A percentile compares a stretch with the other conserved stretches of the same genome.
These are phyloP conservation scores for Paramacrobiotus metropolitanus DNA, from an alignment of 1,140 invertebrate genomes.

Conservation along the genomic window DNA sequence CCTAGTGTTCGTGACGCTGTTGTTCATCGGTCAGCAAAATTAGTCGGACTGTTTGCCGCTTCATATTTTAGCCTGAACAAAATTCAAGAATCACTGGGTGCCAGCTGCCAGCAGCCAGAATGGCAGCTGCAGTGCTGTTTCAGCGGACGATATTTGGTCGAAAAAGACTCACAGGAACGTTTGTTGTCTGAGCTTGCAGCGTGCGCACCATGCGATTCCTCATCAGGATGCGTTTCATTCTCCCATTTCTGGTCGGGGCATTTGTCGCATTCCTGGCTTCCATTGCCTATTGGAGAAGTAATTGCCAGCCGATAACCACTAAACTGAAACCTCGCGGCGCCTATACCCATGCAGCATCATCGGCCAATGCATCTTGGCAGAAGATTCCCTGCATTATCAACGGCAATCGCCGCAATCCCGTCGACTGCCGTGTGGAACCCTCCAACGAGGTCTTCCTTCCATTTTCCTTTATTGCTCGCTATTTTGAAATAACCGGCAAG, in stretches of 20 bases:
- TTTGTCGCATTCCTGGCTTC: background rate
- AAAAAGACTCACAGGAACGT: too few relatives aligned
- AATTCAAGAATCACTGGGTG: too few relatives aligned
- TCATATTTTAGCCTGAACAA: too few relatives aligned
- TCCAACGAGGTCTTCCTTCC: conserved; percentile 19
- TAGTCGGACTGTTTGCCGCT: too few relatives aligned
- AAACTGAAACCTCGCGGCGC: background rate
- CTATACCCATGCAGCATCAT: background rate
- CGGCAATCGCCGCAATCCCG: conserved; percentile 14
- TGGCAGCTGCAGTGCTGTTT: too few relatives aligned
- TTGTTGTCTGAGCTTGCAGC: too few relatives aligned
- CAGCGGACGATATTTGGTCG: too few relatives aligned
- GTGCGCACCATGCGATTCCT: too few relatives aligned
- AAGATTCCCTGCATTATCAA: conserved; percentile 20
- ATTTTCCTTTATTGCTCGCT: conserved; percentile 20
- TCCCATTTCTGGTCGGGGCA: background rate
- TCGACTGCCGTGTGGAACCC: conserved; percentile 17
- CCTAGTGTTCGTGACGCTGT: too few relatives aligned
- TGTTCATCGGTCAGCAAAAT: too few relatives aligned
- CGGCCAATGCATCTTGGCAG: conserved; percentile 1
- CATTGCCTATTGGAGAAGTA: background rate
- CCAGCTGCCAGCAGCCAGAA: too few relatives aligned
- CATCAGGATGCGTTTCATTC: background rate
- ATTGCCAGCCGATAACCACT: background rate
- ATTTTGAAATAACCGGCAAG: conserved; percentile 22